Percentiles rank a stretch among this genome's conserved stretches.
Conservation (phyloP, 2,797 vertebrate species). For the Lutjanus campechanus region DNA sequence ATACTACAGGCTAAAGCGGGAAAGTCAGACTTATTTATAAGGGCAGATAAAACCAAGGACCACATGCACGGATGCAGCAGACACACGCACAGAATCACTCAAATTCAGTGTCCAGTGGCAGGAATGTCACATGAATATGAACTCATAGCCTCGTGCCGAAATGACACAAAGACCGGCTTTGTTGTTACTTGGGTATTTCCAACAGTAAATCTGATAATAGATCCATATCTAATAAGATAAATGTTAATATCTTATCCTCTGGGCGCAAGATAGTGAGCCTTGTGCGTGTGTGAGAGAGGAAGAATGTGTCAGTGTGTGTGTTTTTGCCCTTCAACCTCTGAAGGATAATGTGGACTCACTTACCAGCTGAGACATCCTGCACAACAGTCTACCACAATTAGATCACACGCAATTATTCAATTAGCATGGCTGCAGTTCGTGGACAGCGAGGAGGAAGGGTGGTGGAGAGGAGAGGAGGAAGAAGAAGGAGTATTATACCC, state of each 20-base stretch:
- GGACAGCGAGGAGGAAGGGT: slow-evolving; percentile 17
- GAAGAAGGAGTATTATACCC: background rate
- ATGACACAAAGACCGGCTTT: slow-evolving; percentile 13
- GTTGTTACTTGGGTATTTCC: slow-evolving; percentile 13
- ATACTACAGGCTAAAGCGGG: slow-evolving; percentile 42
- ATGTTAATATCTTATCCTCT: slow-evolving; percentile 20
- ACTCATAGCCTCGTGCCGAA: background rate
- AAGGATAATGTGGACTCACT: slow-evolving; percentile 31
- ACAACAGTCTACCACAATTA: slow-evolving; percentile 55
- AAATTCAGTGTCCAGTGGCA: slow-evolving; percentile 24
- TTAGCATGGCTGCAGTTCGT: slow-evolving; percentile 26
- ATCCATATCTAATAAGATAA: slow-evolving; percentile 25
- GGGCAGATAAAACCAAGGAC: slow-evolving; percentile 39
- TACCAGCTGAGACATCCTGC: slow-evolving; percentile 30
- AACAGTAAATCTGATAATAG: background rate
- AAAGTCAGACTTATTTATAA: slow-evolving; percentile 57
- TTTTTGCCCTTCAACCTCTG: slow-evolving; percentile 39
- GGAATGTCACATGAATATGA: slow-evolving; percentile 23
- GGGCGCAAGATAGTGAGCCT: background rate
- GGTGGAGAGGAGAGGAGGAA: background rate
- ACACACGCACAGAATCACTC: background rate
- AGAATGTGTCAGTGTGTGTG: background rate
- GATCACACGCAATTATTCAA: slow-evolving; percentile 61
- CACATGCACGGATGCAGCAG: slow-evolving; percentile 22
- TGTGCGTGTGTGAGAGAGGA: background rate